Conservation (phyloP, 2,888 invertebrate genomes). For the Eupithecia insigniata region DNA sequence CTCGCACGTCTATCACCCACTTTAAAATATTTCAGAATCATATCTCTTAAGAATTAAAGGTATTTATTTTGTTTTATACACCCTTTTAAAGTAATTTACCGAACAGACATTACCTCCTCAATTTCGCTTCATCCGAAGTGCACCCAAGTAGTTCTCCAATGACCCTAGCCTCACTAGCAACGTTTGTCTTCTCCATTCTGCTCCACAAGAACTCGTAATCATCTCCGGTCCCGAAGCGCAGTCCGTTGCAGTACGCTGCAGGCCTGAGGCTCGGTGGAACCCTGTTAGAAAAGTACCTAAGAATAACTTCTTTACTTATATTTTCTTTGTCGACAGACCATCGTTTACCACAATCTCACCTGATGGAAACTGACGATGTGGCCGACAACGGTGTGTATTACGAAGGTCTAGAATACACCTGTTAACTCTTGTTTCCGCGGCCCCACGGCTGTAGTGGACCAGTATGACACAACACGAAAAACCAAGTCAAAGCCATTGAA, state of each 20-base stretch:
- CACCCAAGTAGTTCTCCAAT: constrained; percentile 86
- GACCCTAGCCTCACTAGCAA: constrained; percentile 85
- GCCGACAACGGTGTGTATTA: too few relatives aligned
- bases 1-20: too few relatives aligned
- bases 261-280: constrained; percentile 76
- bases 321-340: too few relatives aligned
- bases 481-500: neutral
- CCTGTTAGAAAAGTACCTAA: constrained; percentile 48
- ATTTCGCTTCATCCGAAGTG: constrained; percentile 76
- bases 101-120: constrained; percentile 83
- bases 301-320: too few relatives aligned
- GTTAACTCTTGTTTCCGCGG: too few relatives aligned
- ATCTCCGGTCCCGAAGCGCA: constrained; percentile 80
- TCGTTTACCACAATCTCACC: too few relatives aligned
- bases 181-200: constrained; percentile 81
- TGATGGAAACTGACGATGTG: too few relatives aligned
- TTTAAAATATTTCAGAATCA: too few relatives aligned
- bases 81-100: neutral
- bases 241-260: constrained; percentile 87
- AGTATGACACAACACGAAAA: too few relatives aligned
- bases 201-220: constrained; percentile 87
- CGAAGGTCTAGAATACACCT: too few relatives aligned
- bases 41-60: too few relatives aligned
- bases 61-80: neutral
- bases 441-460: too few relatives aligned